These are phyloP conservation scores for Porites australiensis DNA, from an alignment of 64 coral and sea anemone genomes.

Conservation along the genomic window DNA sequence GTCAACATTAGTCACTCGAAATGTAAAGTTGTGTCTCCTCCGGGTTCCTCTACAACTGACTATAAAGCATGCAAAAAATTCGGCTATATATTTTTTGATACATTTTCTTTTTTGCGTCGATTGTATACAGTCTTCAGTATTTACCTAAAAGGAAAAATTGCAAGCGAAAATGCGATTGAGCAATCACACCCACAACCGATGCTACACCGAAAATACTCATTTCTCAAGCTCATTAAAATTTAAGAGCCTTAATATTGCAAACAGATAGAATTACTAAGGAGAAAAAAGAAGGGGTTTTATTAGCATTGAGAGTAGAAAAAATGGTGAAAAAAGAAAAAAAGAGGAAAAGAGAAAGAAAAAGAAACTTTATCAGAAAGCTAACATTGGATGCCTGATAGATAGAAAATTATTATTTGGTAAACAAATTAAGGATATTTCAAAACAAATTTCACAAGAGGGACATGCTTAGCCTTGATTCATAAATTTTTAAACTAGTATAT, in stretches of 20 bases:
- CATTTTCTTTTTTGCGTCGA: too few species aligned
- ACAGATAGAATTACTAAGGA: background rate
- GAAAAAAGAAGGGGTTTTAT: background rate
- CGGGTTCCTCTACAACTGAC: too few species aligned
- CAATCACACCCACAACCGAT: slow-evolving; percentile 8
- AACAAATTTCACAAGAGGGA: background rate
- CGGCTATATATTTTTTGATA: too few species aligned
- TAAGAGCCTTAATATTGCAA: background rate
- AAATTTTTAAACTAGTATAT: background rate
- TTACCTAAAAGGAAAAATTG: slow-evolving; percentile 3
- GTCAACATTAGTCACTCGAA: too few species aligned
- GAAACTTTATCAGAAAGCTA: background rate
- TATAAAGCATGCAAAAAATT: too few species aligned
- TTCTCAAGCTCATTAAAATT: slow-evolving; percentile 15
- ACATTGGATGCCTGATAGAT: too few species aligned
- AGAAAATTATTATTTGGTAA: background rate
- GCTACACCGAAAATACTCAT: background rate
- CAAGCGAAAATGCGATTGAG: slow-evolving; percentile 1
- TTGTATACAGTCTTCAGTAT: too few species aligned
- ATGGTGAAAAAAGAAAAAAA: background rate
- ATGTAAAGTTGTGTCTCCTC: too few species aligned
- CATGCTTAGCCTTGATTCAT: background rate
- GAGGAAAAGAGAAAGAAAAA: background rate
- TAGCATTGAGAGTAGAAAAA: background rate
- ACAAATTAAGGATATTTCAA: background rate